Conservation (phyloP, 2,888 invertebrate species). For the Orchesella flavescens region DNA sequence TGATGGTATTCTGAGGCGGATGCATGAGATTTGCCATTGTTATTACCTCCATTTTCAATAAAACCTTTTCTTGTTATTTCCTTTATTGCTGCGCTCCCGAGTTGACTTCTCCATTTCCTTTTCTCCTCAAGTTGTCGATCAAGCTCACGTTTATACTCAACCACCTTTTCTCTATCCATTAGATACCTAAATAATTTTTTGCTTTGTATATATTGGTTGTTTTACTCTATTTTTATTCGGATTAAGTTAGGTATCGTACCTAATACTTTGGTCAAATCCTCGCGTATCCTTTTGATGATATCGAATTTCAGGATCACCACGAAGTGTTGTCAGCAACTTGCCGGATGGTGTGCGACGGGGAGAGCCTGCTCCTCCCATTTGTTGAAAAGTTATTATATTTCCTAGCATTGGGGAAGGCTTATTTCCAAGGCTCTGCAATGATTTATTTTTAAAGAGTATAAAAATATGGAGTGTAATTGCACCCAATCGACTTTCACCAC, state of each 20-base stretch:
- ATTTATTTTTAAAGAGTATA: neutral
- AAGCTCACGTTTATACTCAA: slow-evolving; percentile 62
- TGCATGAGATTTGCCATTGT: slow-evolving; percentile 2
- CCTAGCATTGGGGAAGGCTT: slow-evolving; percentile 44
- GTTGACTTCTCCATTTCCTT: slow-evolving; percentile 27
- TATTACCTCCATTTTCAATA: slow-evolving; percentile 40
- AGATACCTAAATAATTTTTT: too few relatives aligned
- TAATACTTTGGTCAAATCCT: slow-evolving; percentile 66
- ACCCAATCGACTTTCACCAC: neutral
- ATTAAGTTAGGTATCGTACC: too few relatives aligned
- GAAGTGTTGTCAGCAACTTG: slow-evolving; percentile 54
- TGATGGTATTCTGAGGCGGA: slow-evolving; percentile 28
- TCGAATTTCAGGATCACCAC: slow-evolving; percentile 65
- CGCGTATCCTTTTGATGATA: slow-evolving; percentile 68
- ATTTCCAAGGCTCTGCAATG: slow-evolving; percentile 45
- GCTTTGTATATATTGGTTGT: too few relatives aligned
- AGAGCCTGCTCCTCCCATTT: slow-evolving; percentile 61
- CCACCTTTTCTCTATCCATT: slow-evolving; percentile 63
- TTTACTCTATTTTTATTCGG: too few relatives aligned
- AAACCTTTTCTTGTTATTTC: slow-evolving; percentile 52
- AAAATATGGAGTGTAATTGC: neutral
- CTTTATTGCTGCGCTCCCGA: slow-evolving; percentile 47
- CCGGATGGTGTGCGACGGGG: slow-evolving; percentile 62
- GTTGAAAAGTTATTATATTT: slow-evolving; percentile 43
- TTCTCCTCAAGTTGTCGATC: slow-evolving; percentile 64